Evolutionary conservation across 2,888 invertebrate genomes (phyloP).

Genomic region (Drosophila tanythrix): DNA sequence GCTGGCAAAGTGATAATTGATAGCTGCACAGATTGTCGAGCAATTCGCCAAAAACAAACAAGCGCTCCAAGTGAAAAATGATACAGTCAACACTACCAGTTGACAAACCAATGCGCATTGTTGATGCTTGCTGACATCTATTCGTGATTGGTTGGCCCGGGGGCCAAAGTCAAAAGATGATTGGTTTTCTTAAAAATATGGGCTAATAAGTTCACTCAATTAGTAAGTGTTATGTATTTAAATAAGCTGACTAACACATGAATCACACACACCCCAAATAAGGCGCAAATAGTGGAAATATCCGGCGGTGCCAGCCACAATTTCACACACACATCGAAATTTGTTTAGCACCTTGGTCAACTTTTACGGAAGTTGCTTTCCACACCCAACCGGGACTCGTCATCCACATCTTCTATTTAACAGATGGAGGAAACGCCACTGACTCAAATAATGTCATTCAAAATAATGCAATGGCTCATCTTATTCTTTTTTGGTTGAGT

Average conservation of each 20-base stretch:
- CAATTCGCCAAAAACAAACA: conserved; percentile 21
- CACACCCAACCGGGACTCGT: conserved; percentile 1
- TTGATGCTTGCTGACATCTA: conserved; percentile 22
- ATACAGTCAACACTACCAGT: conserved; percentile 26
- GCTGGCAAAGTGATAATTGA: conserved; percentile 47
- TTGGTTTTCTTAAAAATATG: conserved; percentile 8
- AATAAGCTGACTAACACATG: neutral
- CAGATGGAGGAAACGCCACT: conserved; percentile 32
- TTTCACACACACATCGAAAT: conserved; percentile 1
- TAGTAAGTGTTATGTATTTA: conserved; percentile 2
- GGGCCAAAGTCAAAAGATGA: conserved; percentile 10
- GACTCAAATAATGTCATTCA: conserved; percentile 27
- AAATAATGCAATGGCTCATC: conserved; percentile 38
- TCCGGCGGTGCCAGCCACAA: conserved; percentile 38
- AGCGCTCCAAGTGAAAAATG: conserved; percentile 32
- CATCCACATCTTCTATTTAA: conserved; percentile 30
- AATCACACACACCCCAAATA: neutral
- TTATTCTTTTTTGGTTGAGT: conserved; percentile 9
- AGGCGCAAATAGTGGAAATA: conserved; percentile 15
- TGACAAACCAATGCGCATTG: conserved; percentile 10
- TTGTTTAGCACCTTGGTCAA: conserved; percentile 46
- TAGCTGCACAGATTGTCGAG: conserved; percentile 32
- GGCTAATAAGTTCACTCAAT: neutral
- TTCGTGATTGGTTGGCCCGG: conserved; percentile 4
- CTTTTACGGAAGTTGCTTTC: conserved; percentile 39